Percentiles rank a stretch among this genome's conserved stretches.
Evolutionary conservation across 2,888 invertebrate species (phyloP).

Genomic region (Drosophila nigritarsus): DNA sequence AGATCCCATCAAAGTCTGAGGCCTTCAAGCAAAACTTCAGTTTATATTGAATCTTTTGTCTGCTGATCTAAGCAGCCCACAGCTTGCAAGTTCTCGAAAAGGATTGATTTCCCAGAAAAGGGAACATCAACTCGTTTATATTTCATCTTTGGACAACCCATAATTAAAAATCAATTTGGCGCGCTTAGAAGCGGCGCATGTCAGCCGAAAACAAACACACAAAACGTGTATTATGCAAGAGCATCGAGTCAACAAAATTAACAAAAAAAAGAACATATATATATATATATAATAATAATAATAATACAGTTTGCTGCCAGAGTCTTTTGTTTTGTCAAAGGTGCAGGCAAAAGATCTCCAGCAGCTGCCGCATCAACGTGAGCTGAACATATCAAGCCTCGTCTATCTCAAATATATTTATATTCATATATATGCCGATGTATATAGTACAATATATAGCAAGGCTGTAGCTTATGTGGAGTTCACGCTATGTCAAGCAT

Average conservation of each 20-base stretch:
- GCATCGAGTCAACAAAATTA: slow-evolving; percentile 29
- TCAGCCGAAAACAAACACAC: slow-evolving; percentile 44
- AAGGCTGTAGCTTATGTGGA: slow-evolving; percentile 46
- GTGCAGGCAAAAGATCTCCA: slow-evolving; percentile 50
- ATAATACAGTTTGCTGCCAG: slow-evolving; percentile 66
- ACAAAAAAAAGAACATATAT: not conserved
- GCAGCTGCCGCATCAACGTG: slow-evolving; percentile 61
- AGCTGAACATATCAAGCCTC: slow-evolving; percentile 69
- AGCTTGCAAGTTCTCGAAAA: slow-evolving; percentile 14
- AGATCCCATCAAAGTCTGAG: not conserved
- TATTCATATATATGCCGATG: slow-evolving; percentile 1
- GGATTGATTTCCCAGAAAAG: slow-evolving; percentile 57
- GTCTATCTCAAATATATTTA: slow-evolving; percentile 53
- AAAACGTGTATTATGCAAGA: slow-evolving; percentile 68
- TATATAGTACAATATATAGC: slow-evolving; percentile 14
- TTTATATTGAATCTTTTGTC: slow-evolving; percentile 6
- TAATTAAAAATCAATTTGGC: slow-evolving; percentile 78
- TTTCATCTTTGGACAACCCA: slow-evolving; percentile 55
- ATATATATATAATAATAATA: slow-evolving; percentile 40
- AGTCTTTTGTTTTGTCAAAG: slow-evolving; percentile 77
- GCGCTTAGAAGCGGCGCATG: slow-evolving; percentile 58
- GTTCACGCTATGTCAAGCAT: slow-evolving; percentile 80
- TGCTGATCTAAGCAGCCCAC: not conserved
- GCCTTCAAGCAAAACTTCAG: slow-evolving; percentile 5
- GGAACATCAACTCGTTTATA: slow-evolving; percentile 47